These are phyloP conservation scores for Myiozetetes cayanensis DNA, from an alignment of 2,113 vertebrate species.

Conservation along the genomic window DNA sequence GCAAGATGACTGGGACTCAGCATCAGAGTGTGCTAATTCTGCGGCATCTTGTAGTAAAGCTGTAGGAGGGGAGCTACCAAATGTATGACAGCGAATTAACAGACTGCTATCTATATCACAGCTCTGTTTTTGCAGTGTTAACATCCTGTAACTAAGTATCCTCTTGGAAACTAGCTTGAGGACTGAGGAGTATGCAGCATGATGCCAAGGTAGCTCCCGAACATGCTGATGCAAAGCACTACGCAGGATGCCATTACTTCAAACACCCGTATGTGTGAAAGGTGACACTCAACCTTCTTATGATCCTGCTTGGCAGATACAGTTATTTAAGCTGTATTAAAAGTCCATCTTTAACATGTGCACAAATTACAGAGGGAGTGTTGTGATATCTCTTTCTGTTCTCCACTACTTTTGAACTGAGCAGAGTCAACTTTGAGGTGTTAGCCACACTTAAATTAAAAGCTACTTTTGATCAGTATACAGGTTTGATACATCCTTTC, in stretches of 20 bases:
- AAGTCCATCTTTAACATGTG: not conserved
- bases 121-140: not conserved
- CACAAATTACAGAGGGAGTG: not conserved
- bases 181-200: not conserved
- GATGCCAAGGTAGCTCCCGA: not conserved
- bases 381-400: not conserved
- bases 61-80: not conserved
- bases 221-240: accelerated
- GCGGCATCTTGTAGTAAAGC: not conserved
- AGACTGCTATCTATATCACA: not conserved
- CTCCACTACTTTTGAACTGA: not conserved
- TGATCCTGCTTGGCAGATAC: not conserved
- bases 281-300: not conserved
- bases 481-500: not conserved
- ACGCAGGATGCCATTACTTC: not conserved
- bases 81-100: not conserved
- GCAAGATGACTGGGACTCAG: not conserved
- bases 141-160: not conserved
- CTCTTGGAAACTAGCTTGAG: not conserved
- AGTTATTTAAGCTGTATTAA: not conserved
- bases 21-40: not conserved
- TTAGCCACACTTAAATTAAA: not conserved
- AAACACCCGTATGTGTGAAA: not conserved
- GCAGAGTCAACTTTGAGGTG: not conserved
- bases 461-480: not conserved